phyloP scores from a whole-genome alignment of 2,888 invertebrate genomes.

The Trisateles emortualis region DNA sequence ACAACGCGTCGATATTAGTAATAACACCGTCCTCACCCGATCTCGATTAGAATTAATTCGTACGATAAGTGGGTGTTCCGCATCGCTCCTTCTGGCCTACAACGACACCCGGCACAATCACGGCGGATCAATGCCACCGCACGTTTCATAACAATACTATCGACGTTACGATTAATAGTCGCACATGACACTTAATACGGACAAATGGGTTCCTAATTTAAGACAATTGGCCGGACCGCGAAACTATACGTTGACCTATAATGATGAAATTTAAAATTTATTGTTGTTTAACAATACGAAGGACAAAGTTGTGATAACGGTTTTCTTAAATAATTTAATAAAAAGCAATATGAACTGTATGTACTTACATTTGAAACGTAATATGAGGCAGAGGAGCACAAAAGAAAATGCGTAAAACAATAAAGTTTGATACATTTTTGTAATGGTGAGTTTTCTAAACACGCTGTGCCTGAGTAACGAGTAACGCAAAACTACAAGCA shows the following conservation, averaged over 20 bases:
- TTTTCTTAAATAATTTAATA: not conserved
- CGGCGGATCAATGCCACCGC: constrained; percentile 45
- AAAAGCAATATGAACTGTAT: not conserved
- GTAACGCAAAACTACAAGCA: constrained; percentile 32
- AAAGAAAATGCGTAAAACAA: constrained; percentile 18
- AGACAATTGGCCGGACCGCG: constrained; percentile 69
- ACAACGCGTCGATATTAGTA: constrained; percentile 34
- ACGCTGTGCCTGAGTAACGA: constrained; percentile 20
- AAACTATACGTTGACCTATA: constrained; percentile 54
- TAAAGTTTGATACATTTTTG: constrained; percentile 27
- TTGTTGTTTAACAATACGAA: constrained; percentile 22
- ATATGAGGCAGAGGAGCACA: constrained; percentile 21
- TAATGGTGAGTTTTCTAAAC: constrained; percentile 15
- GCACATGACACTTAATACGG: constrained; percentile 64
- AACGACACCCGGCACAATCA: constrained; percentile 39
- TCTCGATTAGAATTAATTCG: constrained; percentile 54
- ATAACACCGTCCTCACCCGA: constrained; percentile 46
- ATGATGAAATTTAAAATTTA: constrained; percentile 57
- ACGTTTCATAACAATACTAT: constrained; percentile 47
- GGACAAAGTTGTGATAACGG: constrained; percentile 13
- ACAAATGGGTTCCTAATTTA: constrained; percentile 79
- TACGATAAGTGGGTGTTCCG: constrained; percentile 48
- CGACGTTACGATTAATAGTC: constrained; percentile 65
- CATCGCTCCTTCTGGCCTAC: constrained; percentile 32
- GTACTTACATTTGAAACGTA: constrained; percentile 42